Base-by-base conservation (phyloP, 1,140 invertebrate genomes). In the Linepithema humile region DNA sequence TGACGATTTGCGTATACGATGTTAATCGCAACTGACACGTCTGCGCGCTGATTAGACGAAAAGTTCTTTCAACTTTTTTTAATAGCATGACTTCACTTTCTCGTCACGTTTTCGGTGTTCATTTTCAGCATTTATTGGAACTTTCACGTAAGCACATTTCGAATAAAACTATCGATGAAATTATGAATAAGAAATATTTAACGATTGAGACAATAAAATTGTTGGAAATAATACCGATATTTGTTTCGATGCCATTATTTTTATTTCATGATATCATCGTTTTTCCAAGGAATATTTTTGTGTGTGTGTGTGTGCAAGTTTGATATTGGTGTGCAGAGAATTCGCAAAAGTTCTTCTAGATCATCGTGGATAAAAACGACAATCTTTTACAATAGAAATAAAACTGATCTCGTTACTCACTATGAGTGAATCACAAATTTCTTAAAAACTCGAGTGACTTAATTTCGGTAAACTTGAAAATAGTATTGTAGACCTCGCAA, bases 181-280 rank as follows among this genome's bases (percentile, higher is more conserved):
- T 91, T 89, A 89, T 88, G 85, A 92, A 91, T 88, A 88, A 90
- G 88, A 87, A 91, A 90, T 91, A 88, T 91, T 91, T 90, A 88
- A 83, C 85, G 87, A 91, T 91, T 88, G 88, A 91, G 85, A 82
- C 59, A 74, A 73, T 75, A 77, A 69, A 35, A 12, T 75, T 3
- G 12, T 35, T 6, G 40, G 0, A 45, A 7, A 70, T 17, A 70
- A 12, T 5, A 55, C 35, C 50, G 7, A 29, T 23, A 35, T 43
- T 7, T 20, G 1, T 62, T 75, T 20, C 3, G 15, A 64, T 15
- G 12, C 1, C 26, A 77, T 55, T 69, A 40, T 55, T 53, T 64
- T 69, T 20, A 80, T 4, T 43, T 43, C 17, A 2, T 12, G 45
- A 67, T 23, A n/a, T 53, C 23, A 29, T 20, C n/a, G 29, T 4